Percentiles rank a stretch among this genome's conserved stretches.
These are phyloP conservation scores for Hydrochoerus hydrochaeris DNA, from an alignment of 2,113 vertebrate genomes.

Conservation along the genomic window DNA sequence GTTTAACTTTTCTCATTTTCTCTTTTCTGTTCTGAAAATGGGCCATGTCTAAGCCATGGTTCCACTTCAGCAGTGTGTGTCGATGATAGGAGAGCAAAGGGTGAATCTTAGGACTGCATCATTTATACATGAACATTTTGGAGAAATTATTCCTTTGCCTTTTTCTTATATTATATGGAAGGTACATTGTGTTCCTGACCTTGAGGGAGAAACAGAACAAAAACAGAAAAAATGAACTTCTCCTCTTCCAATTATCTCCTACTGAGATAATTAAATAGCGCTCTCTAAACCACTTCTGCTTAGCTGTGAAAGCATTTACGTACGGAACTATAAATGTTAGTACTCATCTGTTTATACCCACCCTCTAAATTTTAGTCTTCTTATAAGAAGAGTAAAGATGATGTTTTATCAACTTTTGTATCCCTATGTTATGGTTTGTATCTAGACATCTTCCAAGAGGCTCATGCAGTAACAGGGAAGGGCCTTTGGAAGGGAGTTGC, in stretches of 20 bases:
- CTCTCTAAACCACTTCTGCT: background rate
- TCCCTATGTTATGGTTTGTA: background rate
- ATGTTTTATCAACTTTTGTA: background rate
- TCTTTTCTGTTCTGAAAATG: slow-evolving; percentile 19
- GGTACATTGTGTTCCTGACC: background rate
- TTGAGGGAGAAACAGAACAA: background rate
- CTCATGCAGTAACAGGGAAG: too few species aligned
- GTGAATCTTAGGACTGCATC: background rate
- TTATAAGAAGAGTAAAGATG: background rate
- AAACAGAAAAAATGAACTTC: background rate
- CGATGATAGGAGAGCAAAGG: background rate
- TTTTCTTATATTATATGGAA: slow-evolving; percentile 1
- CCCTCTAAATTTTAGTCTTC: background rate
- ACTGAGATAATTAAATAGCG: background rate
- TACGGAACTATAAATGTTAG: background rate
- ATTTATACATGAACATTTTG: background rate
- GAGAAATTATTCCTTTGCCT: background rate
- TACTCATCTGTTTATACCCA: background rate
- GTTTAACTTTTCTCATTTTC: background rate
- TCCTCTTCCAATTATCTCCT: background rate
- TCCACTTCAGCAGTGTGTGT: background rate
- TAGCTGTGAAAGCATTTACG: background rate
- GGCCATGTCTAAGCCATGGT: background rate
- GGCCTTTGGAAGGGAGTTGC: too few species aligned
- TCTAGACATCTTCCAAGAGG: too few species aligned